phyloP scores from a whole-genome alignment of 92 coral and sea anemone genomes.

The Desmophyllum pertusum region DNA sequence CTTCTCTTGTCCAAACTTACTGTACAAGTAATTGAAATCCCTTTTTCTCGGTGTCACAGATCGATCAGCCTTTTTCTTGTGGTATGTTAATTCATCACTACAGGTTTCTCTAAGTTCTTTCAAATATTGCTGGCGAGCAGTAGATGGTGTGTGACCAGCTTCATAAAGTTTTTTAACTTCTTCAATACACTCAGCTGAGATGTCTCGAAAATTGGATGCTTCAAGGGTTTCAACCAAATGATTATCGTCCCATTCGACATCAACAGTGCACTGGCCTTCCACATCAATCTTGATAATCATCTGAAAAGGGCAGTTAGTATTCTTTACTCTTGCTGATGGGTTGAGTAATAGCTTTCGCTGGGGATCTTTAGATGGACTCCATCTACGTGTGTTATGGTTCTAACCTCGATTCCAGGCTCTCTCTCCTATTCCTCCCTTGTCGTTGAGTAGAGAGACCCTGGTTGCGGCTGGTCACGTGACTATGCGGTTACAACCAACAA shows the following conservation, averaged over 20 bases:
- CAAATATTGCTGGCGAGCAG: constrained; percentile 69
- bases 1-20: constrained; percentile 58
- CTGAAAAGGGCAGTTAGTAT: constrained; percentile 78
- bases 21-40: constrained; percentile 63
- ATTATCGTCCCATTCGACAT: constrained; percentile 75
- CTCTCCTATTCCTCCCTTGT: too few species aligned
- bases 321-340: constrained; percentile 72
- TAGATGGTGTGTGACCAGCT: constrained; percentile 73
- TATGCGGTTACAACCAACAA: too few species aligned
- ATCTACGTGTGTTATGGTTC: constrained; percentile 51
- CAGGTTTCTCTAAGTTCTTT: constrained; percentile 61
- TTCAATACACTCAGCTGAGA: constrained; percentile 59
- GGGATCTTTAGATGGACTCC: constrained; percentile 62
- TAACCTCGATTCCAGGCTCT: too few species aligned
- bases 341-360: constrained; percentile 37
- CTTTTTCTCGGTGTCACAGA: constrained; percentile 69
- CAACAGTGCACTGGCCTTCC: constrained; percentile 52
- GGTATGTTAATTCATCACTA: constrained; percentile 56
- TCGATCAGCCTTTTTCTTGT: constrained; percentile 73
- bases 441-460: too few species aligned
- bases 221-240: constrained; percentile 59
- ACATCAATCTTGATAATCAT: constrained; percentile 48
- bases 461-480: too few species aligned
- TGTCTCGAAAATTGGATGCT: constrained; percentile 51
- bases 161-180: constrained; percentile 56